Conservation (phyloP, 2,888 invertebrate species). For the Platycheirus rosarum region DNA sequence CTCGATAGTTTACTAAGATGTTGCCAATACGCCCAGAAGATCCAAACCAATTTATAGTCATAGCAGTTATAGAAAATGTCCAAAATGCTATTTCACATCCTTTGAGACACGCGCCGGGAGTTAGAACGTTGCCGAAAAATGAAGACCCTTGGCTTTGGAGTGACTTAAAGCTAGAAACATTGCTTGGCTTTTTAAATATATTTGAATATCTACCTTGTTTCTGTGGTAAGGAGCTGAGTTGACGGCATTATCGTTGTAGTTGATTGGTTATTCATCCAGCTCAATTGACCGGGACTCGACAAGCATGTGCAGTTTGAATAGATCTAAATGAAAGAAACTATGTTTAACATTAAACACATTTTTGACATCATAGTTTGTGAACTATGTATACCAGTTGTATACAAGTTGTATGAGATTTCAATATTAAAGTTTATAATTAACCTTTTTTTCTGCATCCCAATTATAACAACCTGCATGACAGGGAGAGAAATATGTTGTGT, state of each 20-base stretch:
- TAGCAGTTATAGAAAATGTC: slow-evolving; percentile 83
- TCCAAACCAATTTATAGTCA: slow-evolving; percentile 85
- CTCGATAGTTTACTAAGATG: slow-evolving; percentile 86
- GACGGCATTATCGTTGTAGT: slow-evolving; percentile 7
- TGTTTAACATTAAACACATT: too few relatives aligned
- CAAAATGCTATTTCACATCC: slow-evolving; percentile 83
- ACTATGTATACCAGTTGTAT: too few relatives aligned
- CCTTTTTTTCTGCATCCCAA: slow-evolving; percentile 78
- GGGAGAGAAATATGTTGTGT: slow-evolving; percentile 87
- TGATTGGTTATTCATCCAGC: slow-evolving; percentile 17
- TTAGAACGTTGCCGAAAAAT: slow-evolving; percentile 75
- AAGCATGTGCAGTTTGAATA: slow-evolving; percentile 78
- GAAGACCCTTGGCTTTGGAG: slow-evolving; percentile 36
- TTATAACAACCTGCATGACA: slow-evolving; percentile 88
- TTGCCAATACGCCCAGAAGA: slow-evolving; percentile 87
- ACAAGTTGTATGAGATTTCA: too few relatives aligned
- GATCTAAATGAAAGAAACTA: slow-evolving; percentile 76
- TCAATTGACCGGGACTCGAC: background rate
- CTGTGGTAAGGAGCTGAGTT: slow-evolving; percentile 19
- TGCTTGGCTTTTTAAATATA: slow-evolving; percentile 22
- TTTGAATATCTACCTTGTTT: slow-evolving; percentile 5
- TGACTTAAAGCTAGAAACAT: background rate
- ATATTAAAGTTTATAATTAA: slow-evolving; percentile 49
- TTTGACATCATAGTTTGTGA: too few relatives aligned
- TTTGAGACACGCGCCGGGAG: slow-evolving; percentile 83